Evolutionary conservation across 1,140 invertebrate species (phyloP).

Genomic region (Helicoverpa zea): DNA sequence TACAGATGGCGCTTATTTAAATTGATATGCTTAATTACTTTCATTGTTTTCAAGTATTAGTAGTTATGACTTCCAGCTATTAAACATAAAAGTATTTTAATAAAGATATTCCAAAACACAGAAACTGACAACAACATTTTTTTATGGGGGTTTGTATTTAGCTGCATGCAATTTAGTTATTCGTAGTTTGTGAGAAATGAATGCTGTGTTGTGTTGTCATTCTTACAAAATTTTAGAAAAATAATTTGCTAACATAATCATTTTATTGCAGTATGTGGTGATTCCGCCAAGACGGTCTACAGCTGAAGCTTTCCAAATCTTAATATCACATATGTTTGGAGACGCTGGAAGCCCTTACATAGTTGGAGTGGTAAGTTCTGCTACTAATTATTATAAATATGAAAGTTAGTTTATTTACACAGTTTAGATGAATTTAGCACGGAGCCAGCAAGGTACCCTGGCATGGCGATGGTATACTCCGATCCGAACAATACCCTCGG

Average conservation of each 20-base stretch:
- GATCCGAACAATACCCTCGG: too few relatives aligned
- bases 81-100: too few relatives aligned
- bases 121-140: too few relatives aligned
- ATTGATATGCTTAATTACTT: slow-evolving; percentile 11
- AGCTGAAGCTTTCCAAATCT: slow-evolving; percentile 97
- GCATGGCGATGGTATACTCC: too few relatives aligned
- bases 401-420: too few relatives aligned
- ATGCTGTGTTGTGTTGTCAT: slow-evolving; percentile 18
- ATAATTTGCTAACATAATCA: neutral
- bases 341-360: slow-evolving; percentile 98
- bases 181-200: neutral
- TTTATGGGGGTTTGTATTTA: neutral
- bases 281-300: slow-evolving; percentile 96
- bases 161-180: slow-evolving; percentile 13
- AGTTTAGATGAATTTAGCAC: too few relatives aligned
- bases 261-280: slow-evolving; percentile 94
- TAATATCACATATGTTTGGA: slow-evolving; percentile 96
- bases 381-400: neutral
- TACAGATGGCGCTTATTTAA: slow-evolving; percentile 73
- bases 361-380: slow-evolving; percentile 93
- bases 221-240: neutral
- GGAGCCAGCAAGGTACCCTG: too few relatives aligned
- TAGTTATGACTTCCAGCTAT: neutral
- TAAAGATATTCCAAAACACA: too few relatives aligned
- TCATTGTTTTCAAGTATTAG: neutral